Percentiles rank a stretch among this genome's conserved stretches.
These are phyloP conservation scores for Istiophorus platypterus DNA, from an alignment of 2,113 vertebrate genomes.

Conservation along the genomic window DNA sequence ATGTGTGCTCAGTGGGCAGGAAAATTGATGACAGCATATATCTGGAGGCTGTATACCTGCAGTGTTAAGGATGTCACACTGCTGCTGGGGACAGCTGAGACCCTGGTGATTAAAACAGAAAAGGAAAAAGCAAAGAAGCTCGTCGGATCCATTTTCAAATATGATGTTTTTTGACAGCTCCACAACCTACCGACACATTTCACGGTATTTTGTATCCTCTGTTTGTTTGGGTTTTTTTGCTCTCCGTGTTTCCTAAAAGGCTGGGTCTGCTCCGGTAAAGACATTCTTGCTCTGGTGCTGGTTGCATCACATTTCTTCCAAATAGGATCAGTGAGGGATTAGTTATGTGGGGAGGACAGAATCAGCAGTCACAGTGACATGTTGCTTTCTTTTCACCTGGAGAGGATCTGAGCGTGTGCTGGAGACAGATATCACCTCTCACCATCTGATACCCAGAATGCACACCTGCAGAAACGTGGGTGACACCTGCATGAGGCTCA, in stretches of 20 bases:
- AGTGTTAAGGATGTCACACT: constrained; percentile 69
- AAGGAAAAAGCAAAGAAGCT: constrained; percentile 50
- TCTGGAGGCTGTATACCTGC: constrained; percentile 66
- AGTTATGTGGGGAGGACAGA: constrained; percentile 70
- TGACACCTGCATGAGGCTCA: constrained; percentile 52
- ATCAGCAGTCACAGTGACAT: constrained; percentile 76
- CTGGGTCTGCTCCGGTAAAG: constrained; percentile 52
- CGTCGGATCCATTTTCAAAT: constrained; percentile 51
- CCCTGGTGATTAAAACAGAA: constrained; percentile 59
- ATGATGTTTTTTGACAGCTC: constrained; percentile 52
- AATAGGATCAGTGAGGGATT: constrained; percentile 78
- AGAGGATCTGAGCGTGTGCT: constrained; percentile 51
- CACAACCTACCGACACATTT: constrained; percentile 57
- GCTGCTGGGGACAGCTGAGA: constrained; percentile 61
- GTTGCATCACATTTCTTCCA: constrained; percentile 73
- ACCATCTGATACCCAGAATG: constrained; percentile 70
- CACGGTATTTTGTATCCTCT: constrained; percentile 16
- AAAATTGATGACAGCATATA: constrained; percentile 73
- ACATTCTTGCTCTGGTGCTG: constrained; percentile 69
- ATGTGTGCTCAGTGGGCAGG: constrained; percentile 70
- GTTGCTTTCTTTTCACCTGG: constrained; percentile 63
- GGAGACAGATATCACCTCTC: constrained; percentile 62
- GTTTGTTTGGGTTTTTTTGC: constrained; percentile 26
- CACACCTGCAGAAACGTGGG: constrained; percentile 78
- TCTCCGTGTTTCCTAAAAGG: constrained; percentile 44